A percentile compares a stretch with the other conserved stretches of the same genome.
Conservation (phyloP, 2,888 invertebrate species). For the Dryococelus australis region DNA sequence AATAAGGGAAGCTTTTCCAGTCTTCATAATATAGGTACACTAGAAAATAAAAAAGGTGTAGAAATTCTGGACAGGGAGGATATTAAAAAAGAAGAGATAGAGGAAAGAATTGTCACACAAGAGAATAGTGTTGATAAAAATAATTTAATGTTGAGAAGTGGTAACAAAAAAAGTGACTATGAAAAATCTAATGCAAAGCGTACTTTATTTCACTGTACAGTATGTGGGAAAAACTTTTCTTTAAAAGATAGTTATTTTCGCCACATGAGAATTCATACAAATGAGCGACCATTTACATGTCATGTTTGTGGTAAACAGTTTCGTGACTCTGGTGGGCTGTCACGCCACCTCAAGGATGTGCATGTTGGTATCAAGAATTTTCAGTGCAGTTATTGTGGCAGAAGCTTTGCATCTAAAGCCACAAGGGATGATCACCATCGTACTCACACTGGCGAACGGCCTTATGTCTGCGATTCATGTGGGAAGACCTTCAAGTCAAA, state of each 20-base stretch:
- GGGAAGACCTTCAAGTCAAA: conserved; percentile 68
- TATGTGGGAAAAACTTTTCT: conserved; percentile 38
- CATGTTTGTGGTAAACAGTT: conserved; percentile 73
- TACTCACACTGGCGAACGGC: conserved; percentile 56
- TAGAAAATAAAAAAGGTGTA: not conserved
- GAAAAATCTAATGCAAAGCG: not conserved
- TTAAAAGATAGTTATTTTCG: conserved; percentile 45
- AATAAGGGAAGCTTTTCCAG: not conserved
- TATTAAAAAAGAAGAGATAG: not conserved
- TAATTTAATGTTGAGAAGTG: not conserved
- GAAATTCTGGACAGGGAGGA: not conserved
- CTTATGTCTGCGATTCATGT: conserved; percentile 60
- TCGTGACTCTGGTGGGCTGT: conserved; percentile 67
- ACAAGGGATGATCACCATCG: conserved; percentile 59
- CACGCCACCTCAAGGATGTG: conserved; percentile 62
- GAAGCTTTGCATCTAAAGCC: conserved; percentile 61
- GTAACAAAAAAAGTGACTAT: not conserved
- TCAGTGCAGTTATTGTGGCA: conserved; percentile 61
- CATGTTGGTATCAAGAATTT: conserved; percentile 62
- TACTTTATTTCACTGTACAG: not conserved
- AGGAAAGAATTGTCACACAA: not conserved
- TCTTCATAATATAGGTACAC: not conserved
- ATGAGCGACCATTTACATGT: conserved; percentile 71
- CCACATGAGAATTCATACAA: conserved; percentile 61
- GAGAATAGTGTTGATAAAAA: not conserved